phyloP scores from a whole-genome alignment of 2,888 invertebrate genomes.

The Cephalotes varians region DNA sequence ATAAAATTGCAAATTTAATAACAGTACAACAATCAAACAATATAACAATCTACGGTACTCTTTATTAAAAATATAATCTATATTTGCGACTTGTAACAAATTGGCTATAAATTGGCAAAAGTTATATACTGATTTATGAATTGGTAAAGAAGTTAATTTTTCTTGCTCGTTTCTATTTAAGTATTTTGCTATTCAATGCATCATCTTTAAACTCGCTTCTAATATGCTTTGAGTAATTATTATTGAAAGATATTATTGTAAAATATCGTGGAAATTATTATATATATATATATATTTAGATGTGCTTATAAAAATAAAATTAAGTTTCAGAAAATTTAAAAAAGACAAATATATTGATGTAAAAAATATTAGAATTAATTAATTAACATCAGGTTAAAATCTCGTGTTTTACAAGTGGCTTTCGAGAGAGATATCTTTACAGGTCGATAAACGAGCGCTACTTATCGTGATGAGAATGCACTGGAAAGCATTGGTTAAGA shows the following conservation, averaged over 20 bases:
- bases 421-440: not conserved
- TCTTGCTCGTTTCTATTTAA: not conserved
- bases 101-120: slow-evolving; percentile 1
- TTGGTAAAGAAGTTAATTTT: not conserved
- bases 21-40: no score
- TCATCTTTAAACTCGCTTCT: not conserved
- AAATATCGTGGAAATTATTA: not conserved
- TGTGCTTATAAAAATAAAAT: not conserved
- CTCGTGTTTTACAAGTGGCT: not conserved
- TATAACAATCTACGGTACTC: not conserved
- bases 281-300: no score
- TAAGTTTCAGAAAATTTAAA: not conserved
- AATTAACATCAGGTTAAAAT: not conserved
- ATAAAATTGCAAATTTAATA: not conserved
- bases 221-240: not conserved
- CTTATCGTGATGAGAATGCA: not conserved
- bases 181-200: not conserved
- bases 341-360: not conserved
- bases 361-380: slow-evolving; percentile 5
- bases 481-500: slow-evolving; percentile 1
- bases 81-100: not conserved
- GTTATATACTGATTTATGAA: slow-evolving; percentile 7
- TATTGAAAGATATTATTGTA: not conserved
- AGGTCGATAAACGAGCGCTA: not conserved
- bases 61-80: not conserved